Conservation (phyloP, 1,140 invertebrate species). For the Alviniconcha marisindica region DNA sequence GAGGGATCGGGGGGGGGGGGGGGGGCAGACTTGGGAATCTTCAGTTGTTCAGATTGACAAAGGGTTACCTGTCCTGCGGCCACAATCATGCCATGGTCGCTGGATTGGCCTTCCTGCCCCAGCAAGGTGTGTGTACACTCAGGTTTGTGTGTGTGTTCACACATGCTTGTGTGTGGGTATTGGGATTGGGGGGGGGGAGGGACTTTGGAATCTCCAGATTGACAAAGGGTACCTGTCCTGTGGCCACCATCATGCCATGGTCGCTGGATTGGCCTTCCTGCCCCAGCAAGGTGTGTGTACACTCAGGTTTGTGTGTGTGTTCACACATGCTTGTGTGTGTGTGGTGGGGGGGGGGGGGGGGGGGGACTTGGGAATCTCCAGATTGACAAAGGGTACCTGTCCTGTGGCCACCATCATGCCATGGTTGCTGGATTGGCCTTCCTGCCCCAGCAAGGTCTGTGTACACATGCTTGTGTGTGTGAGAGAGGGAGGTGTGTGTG, state of each 20-base stretch:
- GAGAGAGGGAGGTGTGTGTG: no score
- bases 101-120: slow-evolving; percentile 79
- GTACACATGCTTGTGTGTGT: background rate
- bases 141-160: background rate
- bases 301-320: no score
- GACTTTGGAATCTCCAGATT: slow-evolving; percentile 46
- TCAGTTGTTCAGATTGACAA: slow-evolving; percentile 75
- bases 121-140: slow-evolving; percentile 35
- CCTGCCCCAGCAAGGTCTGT: slow-evolving; percentile 63
- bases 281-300: slow-evolving; percentile 40
- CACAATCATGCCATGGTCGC: slow-evolving; percentile 89
- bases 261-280: slow-evolving; percentile 81
- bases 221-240: slow-evolving; percentile 85
- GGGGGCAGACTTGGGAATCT: slow-evolving; percentile 40
- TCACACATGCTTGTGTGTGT: no score
- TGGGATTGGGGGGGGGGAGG: slow-evolving; percentile 41
- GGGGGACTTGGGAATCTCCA: slow-evolving; percentile 39
- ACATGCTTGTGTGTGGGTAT: background rate
- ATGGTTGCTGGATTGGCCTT: slow-evolving; percentile 85
- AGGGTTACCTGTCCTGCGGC: slow-evolving; percentile 84
- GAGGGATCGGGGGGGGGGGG: no score
- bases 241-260: slow-evolving; percentile 89
- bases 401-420: slow-evolving; percentile 87
- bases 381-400: slow-evolving; percentile 82
- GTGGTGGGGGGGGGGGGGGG: no score